Conservation (phyloP, 2,113 vertebrate species). For the Silurus glanis region DNA sequence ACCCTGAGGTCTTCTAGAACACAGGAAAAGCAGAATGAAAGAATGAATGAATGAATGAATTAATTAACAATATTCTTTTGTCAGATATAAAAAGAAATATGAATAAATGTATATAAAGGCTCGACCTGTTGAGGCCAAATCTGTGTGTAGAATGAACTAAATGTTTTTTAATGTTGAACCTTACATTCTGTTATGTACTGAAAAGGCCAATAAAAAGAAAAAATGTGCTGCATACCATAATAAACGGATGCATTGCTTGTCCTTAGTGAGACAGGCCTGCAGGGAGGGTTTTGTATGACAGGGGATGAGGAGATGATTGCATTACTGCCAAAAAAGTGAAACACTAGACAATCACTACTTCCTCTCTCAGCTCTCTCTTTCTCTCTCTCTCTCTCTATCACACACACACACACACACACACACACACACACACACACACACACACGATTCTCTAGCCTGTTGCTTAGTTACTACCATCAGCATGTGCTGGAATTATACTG, state of each 20-base stretch:
- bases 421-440: conserved; percentile 41
- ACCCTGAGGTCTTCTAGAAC: too few relatives aligned
- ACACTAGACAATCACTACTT: conserved; percentile 54
- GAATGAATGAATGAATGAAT: neutral
- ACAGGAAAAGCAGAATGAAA: too few relatives aligned
- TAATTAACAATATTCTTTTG: neutral
- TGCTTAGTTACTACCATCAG: conserved; percentile 53
- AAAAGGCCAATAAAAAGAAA: neutral
- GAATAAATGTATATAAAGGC: neutral
- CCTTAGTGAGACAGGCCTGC: neutral
- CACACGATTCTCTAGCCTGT: conserved; percentile 43
- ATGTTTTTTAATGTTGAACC: neutral
- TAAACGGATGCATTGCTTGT: neutral
- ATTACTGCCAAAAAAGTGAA: conserved; percentile 53
- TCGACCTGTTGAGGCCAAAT: neutral
- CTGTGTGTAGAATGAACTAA: neutral
- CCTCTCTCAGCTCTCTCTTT: neutral
- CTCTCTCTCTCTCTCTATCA: neutral
- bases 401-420: conserved; percentile 47
- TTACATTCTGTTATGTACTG: neutral
- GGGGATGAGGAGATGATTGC: conserved; percentile 25
- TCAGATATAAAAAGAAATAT: neutral
- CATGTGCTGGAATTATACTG: conserved; percentile 47
- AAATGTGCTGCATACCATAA: neutral
- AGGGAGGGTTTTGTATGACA: neutral